These are phyloP conservation scores for Melieria omissa DNA, from an alignment of 2,888 invertebrate genomes.

Conservation along the genomic window DNA sequence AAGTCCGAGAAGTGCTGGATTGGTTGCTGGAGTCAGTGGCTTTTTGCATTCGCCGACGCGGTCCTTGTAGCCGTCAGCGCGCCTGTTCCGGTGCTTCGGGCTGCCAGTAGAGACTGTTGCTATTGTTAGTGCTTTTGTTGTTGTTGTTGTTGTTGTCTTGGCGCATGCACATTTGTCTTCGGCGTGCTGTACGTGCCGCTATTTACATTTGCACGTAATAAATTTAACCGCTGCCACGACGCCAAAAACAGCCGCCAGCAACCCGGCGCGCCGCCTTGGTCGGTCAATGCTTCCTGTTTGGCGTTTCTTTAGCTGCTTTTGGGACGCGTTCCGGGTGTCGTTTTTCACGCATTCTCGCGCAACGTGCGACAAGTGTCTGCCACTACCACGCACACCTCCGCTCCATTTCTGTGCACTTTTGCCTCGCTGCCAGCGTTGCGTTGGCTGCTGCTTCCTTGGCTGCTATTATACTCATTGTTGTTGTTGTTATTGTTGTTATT, in stretches of 20 bases:
- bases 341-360: background rate
- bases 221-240: slow-evolving; percentile 48
- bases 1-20: too few relatives aligned
- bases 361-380: too few relatives aligned
- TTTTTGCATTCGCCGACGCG: too few relatives aligned
- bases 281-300: background rate
- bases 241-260: background rate
- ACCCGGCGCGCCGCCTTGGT: background rate
- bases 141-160: slow-evolving; percentile 14
- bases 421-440: background rate
- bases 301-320: background rate
- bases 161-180: background rate
- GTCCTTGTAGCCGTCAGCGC: too few relatives aligned
- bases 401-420: too few relatives aligned
- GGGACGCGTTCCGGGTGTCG: background rate
- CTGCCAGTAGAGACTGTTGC: too few relatives aligned
- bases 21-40: too few relatives aligned
- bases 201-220: slow-evolving; percentile 63
- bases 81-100: too few relatives aligned
- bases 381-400: too few relatives aligned
- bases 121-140: background rate
- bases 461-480: background rate
- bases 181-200: slow-evolving; percentile 53
- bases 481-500: slow-evolving; percentile 7
- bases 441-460: background rate